Evolutionary conservation across 2,797 vertebrate species (phyloP), one percentile per base, ranked within the genome.

Genomic region (Peromyscus nudipes): DNA sequence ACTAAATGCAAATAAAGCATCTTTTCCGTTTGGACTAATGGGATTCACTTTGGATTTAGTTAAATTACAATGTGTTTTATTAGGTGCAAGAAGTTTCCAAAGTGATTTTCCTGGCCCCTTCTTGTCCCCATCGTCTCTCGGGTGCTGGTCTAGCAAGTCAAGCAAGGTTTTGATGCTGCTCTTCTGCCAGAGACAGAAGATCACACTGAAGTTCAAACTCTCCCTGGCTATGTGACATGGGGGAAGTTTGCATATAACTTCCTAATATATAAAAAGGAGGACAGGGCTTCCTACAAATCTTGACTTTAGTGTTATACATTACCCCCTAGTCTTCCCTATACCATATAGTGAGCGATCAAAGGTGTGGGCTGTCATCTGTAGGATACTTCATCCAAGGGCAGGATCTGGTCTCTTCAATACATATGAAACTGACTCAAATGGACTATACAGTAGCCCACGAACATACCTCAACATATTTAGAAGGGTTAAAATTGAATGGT

Each of bases 11-110:
- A 98, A 98, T 96, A 95, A 25, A 93, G 46, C 89, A 46, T 96
- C 71, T 97, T 98, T 98, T 88, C 84, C 91, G 64, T 89, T 98
- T 98, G 82, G 80, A 85, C 89, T 94, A 34, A 16, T 69, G 65
- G 21, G 97, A 82, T 88, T 97, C 62, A 60, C 89, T 97, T 93
- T 97, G 79, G 85, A 80, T 93, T 95, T 96, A 97, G 40, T 71
- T 97, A 89, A 96, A 34, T 97, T 97, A 97, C 97, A 98, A 96
- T 92, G 95, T 92, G 31, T 96, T 98, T 97, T 98, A 97, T 98
- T 98, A 96, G 77, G 25, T 94, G 64, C 95, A 80, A 97, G 96
- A 85, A 79, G 34, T 65, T 98, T 96, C 97, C 91, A 96, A 65
- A 97, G 57, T 98, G 73, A 87, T 98, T 98, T 97, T 96, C 95